Evolutionary conservation across 92 coral and sea anemone species (phyloP).

Genomic region (Parazoanthus darwini): DNA sequence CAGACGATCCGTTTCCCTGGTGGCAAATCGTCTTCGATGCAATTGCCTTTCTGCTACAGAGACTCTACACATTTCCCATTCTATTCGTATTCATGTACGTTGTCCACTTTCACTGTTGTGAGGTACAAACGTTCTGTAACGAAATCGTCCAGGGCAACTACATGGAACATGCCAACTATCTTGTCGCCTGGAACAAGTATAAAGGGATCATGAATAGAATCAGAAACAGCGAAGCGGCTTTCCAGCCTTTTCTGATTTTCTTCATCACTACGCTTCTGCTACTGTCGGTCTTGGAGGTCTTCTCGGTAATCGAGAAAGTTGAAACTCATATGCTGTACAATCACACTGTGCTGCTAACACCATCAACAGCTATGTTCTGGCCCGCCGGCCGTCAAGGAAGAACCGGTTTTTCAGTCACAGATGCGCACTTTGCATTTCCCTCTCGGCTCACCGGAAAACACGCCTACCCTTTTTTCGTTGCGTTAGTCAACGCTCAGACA

Average conservation of each 20-base stretch:
- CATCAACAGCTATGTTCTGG: neutral
- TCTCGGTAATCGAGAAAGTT: constrained; percentile 47
- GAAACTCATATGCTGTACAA: constrained; percentile 37
- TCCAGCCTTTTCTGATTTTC: constrained; percentile 34
- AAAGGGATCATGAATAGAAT: constrained; percentile 7
- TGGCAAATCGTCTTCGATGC: constrained; percentile 25
- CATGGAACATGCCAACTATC: neutral
- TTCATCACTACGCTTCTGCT: constrained; percentile 38
- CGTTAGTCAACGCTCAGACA: neutral
- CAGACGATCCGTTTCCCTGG: constrained; percentile 1
- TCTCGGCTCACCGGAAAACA: constrained; percentile 18
- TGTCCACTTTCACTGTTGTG: constrained; percentile 38
- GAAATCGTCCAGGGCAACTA: constrained; percentile 8
- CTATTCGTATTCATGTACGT: constrained; percentile 33
- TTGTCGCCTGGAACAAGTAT: constrained; percentile 22
- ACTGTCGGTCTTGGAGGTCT: constrained; percentile 36
- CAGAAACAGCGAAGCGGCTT: constrained; percentile 40
- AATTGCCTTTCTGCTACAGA: neutral
- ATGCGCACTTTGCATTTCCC: neutral
- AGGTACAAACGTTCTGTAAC: constrained; percentile 28
- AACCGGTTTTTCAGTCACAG: constrained; percentile 7
- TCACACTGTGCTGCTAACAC: constrained; percentile 28
- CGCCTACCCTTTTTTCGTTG: constrained; percentile 11
- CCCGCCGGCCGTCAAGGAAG: neutral
- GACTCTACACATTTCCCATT: constrained; percentile 38